Percentiles rank a stretch among this genome's conserved stretches.
phyloP scores from a whole-genome alignment of 1,140 invertebrate species.

The Schlechtendalia chinensis region DNA sequence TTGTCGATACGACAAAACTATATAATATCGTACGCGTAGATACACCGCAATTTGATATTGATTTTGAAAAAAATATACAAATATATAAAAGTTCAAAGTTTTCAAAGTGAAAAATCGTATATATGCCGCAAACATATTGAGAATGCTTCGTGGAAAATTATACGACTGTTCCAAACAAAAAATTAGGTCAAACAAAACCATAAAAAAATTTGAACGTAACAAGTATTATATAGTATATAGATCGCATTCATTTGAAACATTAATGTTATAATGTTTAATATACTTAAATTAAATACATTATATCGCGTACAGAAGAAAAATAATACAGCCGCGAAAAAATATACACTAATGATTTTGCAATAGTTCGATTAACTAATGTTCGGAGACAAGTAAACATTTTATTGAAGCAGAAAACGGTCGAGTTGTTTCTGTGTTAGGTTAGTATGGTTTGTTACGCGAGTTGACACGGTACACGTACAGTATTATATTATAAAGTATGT shows the following conservation, averaged over 20 bases:
- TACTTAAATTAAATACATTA: no score
- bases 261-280: neutral
- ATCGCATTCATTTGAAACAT: neutral
- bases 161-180: neutral
- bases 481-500: no score
- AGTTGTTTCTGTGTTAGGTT: no score
- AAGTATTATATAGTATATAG: neutral
- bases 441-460: no score
- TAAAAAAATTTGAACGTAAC: neutral
- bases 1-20: neutral
- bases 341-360: neutral
- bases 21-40: neutral
- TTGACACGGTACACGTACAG: no score
- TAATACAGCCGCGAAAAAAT: neutral
- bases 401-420: no score
- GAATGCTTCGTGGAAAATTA: neutral
- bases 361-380: neutral
- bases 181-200: constrained; percentile 12
- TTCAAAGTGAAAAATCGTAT: neutral
- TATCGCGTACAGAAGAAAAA: neutral
- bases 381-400: neutral
- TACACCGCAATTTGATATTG: neutral
- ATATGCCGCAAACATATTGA: neutral
- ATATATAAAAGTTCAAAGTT: neutral
- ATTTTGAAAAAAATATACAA: neutral